phyloP scores from a whole-genome alignment of 1,140 invertebrate genomes.

The Ceratosolen fusciceps region DNA sequence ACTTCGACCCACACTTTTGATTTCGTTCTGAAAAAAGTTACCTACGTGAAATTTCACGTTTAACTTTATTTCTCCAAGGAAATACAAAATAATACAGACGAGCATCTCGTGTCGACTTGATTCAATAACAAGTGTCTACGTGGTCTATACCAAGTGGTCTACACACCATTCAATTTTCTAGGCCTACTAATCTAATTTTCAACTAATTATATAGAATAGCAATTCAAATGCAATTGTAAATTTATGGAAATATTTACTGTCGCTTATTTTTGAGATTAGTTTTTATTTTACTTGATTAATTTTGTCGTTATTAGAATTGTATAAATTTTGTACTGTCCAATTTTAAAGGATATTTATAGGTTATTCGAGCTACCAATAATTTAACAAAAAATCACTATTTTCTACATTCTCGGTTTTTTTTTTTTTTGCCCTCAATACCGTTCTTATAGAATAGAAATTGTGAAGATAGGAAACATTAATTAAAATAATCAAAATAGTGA shows the following conservation, averaged over 20 bases:
- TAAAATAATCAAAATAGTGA: neutral
- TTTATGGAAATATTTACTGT: no score
- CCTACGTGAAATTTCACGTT: slow-evolving; percentile 40
- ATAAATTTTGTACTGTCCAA: slow-evolving; percentile 3
- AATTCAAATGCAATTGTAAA: neutral
- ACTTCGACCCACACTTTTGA: slow-evolving; percentile 30
- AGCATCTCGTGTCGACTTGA: slow-evolving; percentile 43
- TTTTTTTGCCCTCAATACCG: neutral
- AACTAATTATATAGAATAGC: neutral
- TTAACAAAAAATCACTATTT: slow-evolving; percentile 24
- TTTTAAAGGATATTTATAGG: slow-evolving; percentile 33
- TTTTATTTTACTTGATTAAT: slow-evolving; percentile 23
- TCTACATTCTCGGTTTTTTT: neutral
- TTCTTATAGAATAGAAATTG: neutral
- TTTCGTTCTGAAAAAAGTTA: slow-evolving; percentile 47
- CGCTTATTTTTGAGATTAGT: neutral
- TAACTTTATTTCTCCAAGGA: slow-evolving; percentile 39
- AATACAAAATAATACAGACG: slow-evolving; percentile 48
- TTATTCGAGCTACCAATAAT: slow-evolving; percentile 37
- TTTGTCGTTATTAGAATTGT: slow-evolving; percentile 27
- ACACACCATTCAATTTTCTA: slow-evolving; percentile 44
- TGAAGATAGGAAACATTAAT: neutral
- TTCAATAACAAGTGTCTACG: slow-evolving; percentile 50
- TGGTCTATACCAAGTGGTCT: slow-evolving; percentile 49
- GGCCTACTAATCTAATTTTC: neutral